These are phyloP conservation scores for Sericinus montela DNA, from an alignment of 2,888 invertebrate genomes.

Conservation along the genomic window DNA sequence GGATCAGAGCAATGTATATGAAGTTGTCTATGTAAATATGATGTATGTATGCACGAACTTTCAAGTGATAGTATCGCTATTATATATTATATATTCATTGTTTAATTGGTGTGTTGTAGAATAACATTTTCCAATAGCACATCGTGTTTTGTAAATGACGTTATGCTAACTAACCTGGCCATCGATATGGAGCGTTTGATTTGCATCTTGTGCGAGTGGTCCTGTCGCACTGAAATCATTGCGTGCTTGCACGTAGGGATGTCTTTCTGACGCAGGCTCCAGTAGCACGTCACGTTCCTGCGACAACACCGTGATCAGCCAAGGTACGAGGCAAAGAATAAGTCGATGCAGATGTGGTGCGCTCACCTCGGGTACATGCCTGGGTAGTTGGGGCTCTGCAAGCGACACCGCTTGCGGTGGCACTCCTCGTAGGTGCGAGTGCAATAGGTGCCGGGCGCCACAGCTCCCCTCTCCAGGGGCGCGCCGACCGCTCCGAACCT, in stretches of 20 bases:
- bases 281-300: slow-evolving; percentile 94
- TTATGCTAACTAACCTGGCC: slow-evolving; percentile 72
- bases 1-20: no score
- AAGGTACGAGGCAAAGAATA: neutral
- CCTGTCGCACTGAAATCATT: slow-evolving; percentile 91
- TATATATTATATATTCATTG: no score
- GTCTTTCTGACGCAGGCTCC: slow-evolving; percentile 90
- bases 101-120: no score
- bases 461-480: slow-evolving; percentile 89
- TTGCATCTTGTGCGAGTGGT: slow-evolving; percentile 85
- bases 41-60: no score
- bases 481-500: slow-evolving; percentile 87
- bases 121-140: no score
- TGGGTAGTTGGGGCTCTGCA: slow-evolving; percentile 95
- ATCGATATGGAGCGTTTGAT: slow-evolving; percentile 83
- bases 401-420: slow-evolving; percentile 89
- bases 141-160: no score
- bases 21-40: no score
- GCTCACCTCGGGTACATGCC: slow-evolving; percentile 86
- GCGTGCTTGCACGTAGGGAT: slow-evolving; percentile 94
- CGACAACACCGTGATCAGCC: neutral
- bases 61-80: no score
- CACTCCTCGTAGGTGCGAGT: slow-evolving; percentile 92
- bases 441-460: slow-evolving; percentile 91
- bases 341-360: neutral